Evolutionary conservation across 2,888 invertebrate genomes (phyloP).

Genomic region (Itoplectis maculator): DNA sequence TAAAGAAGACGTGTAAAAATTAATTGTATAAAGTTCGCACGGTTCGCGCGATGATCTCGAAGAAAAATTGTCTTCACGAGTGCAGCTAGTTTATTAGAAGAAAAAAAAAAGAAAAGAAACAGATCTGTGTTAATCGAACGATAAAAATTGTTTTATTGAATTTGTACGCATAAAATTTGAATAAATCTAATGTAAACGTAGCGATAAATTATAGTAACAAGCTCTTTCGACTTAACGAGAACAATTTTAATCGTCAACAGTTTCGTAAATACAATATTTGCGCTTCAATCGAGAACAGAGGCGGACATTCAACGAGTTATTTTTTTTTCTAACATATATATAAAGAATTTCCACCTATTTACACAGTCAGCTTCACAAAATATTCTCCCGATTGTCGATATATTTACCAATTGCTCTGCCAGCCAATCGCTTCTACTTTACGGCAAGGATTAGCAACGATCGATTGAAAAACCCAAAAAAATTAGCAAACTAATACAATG

Average conservation of each 20-base stretch:
- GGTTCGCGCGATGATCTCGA: not conserved
- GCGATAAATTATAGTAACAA: slow-evolving; percentile 27
- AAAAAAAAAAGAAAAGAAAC: slow-evolving; percentile 7
- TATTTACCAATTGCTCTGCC: not conserved
- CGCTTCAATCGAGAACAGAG: slow-evolving; percentile 12
- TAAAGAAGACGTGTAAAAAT: slow-evolving; percentile 32
- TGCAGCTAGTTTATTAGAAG: not conserved
- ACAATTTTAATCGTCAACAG: not conserved
- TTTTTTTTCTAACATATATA: slow-evolving; percentile 17
- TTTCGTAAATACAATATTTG: slow-evolving; percentile 27
- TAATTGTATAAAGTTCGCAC: slow-evolving; percentile 14
- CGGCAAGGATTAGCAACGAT: not conserved
- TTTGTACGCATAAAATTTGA: slow-evolving; percentile 57
- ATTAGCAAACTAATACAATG: not conserved
- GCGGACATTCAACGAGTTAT: slow-evolving; percentile 32
- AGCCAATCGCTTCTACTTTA: not conserved
- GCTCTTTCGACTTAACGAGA: slow-evolving; percentile 1
- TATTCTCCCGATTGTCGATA: slow-evolving; percentile 12
- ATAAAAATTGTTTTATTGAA: slow-evolving; percentile 53
- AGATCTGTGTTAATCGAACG: slow-evolving; percentile 53
- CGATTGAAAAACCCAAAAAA: not conserved
- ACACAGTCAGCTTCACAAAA: slow-evolving; percentile 43
- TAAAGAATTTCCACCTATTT: slow-evolving; percentile 41
- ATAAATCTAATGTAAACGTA: slow-evolving; percentile 26
- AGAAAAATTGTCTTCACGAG: slow-evolving; percentile 5